phyloP scores from a whole-genome alignment of 1,140 invertebrate species.

The Drosophila jambulina region DNA sequence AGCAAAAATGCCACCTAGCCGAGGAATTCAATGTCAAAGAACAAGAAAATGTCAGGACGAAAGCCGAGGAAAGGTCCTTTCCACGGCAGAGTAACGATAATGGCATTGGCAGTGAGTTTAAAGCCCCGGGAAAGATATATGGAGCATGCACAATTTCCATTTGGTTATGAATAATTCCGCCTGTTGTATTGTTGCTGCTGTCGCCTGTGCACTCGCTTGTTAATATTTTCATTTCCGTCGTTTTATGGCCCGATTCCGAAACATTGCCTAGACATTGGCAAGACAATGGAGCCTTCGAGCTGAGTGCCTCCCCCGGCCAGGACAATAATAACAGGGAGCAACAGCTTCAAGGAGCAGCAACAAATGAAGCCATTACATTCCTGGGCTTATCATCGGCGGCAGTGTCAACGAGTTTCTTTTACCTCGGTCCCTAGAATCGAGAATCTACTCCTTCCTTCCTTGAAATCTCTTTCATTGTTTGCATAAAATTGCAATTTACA shows the following conservation, averaged over 20 bases:
- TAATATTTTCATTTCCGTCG: conserved; percentile 85
- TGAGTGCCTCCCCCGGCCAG: conserved; percentile 63
- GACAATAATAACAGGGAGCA: conserved; percentile 69
- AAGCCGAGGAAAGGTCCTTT: not conserved
- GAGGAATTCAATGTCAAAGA: conserved; percentile 38
- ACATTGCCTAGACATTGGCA: conserved; percentile 57
- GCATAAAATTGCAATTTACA: conserved; percentile 85
- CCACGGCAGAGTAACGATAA: conserved; percentile 38
- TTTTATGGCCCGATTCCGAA: conserved; percentile 77
- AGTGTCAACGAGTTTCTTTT: conserved; percentile 61
- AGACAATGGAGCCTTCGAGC: conserved; percentile 42
- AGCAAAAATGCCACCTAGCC: conserved; percentile 46
- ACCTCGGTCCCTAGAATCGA: not conserved
- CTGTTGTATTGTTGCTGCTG: conserved; percentile 34
- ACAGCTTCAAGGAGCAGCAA: conserved; percentile 63
- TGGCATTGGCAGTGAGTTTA: conserved; percentile 51
- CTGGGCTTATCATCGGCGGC: conserved; percentile 57
- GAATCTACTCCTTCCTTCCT: conserved; percentile 1
- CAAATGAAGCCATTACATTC: conserved; percentile 68
- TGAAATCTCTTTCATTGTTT: conserved; percentile 61
- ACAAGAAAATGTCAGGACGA: not conserved
- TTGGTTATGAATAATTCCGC: conserved; percentile 80
- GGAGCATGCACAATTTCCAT: conserved; percentile 75
- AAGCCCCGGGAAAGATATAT: conserved; percentile 62
- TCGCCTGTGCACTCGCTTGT: conserved; percentile 77